Evolutionary conservation across 2,113 vertebrate genomes (phyloP).

Genomic region (Peucedramus taeniatus): DNA sequence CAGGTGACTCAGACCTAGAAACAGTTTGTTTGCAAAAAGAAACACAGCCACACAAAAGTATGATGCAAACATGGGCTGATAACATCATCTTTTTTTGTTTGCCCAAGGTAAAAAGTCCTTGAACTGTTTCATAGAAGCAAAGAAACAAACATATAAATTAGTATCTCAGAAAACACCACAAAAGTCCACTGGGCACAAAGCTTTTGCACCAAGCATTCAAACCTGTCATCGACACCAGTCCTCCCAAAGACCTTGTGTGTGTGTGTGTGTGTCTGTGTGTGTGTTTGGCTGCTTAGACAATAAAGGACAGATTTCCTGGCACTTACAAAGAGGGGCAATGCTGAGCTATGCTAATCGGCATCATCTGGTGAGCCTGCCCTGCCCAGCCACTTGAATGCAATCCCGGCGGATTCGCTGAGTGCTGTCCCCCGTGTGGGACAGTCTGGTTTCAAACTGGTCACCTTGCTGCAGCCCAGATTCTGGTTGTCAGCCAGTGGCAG

Average conservation of each 20-base stretch:
- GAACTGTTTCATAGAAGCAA: not conserved
- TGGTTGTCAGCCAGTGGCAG: not conserved
- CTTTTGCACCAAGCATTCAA: not conserved
- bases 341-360: conserved; percentile 54
- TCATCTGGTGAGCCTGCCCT: conserved; percentile 40
- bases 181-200: not conserved
- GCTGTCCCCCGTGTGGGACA: not conserved
- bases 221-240: not conserved
- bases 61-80: not conserved
- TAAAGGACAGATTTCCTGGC: conserved; percentile 45
- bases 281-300: conserved; percentile 30
- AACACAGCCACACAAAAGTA: not conserved
- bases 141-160: conserved; percentile 1
- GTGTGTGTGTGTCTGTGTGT: not conserved
- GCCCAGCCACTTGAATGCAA: not conserved
- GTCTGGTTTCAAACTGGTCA: not conserved
- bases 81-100: not conserved
- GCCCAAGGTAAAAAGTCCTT: not conserved
- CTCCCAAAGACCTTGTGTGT: not conserved
- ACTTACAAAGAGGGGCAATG: not conserved
- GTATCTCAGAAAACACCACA: not conserved
- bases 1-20: conserved; percentile 7
- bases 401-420: not conserved
- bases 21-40: not conserved
- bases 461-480: not conserved